Percentiles rank a stretch among this genome's conserved stretches.
Conservation (phyloP, 2,113 vertebrate genomes). For the Pteropus alecto region DNA sequence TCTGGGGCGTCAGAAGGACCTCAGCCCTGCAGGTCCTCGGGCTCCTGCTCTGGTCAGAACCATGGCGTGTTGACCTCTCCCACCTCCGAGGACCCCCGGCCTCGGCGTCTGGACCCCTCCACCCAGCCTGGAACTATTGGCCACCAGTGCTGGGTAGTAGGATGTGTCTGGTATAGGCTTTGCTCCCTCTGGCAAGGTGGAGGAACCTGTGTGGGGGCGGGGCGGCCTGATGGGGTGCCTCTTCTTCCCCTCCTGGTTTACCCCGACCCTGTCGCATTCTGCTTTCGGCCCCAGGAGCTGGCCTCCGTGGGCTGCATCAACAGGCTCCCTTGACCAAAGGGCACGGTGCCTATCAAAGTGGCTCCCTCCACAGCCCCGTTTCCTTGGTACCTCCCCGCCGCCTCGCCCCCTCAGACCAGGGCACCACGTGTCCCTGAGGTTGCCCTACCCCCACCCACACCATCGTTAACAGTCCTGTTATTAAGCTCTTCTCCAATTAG, state of each 20-base stretch:
- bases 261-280: neutral
- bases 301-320: neutral
- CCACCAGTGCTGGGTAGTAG: neutral
- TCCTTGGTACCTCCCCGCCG: neutral
- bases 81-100: neutral
- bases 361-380: neutral
- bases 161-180: neutral
- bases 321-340: neutral
- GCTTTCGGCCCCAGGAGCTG: neutral
- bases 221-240: neutral
- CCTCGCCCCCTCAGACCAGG: neutral
- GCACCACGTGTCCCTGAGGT: neutral
- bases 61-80: neutral
- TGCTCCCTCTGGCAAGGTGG: neutral
- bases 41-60: neutral
- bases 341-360: neutral
- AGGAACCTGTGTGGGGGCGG: no score
- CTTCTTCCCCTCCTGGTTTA: neutral
- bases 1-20: neutral
- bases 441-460: fast-evolving
- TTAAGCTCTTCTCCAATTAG: neutral
- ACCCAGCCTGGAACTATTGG: neutral
- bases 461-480: neutral
- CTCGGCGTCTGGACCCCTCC: neutral
- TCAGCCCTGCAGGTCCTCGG: neutral